These are phyloP conservation scores for Melanaphis sacchari DNA, from an alignment of 1,140 invertebrate species.

Conservation along the genomic window DNA sequence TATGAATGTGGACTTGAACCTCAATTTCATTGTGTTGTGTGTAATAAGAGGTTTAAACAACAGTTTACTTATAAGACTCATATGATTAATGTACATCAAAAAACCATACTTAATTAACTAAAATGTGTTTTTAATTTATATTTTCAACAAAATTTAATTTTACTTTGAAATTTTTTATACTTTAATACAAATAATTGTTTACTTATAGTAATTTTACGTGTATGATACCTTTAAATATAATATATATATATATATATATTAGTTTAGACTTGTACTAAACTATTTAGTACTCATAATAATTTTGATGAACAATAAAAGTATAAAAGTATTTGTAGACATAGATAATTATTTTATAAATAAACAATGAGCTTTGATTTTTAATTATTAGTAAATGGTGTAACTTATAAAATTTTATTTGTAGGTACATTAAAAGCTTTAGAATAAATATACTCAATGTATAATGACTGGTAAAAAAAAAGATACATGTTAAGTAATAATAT, in stretches of 20 bases:
- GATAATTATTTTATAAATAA: too few species aligned
- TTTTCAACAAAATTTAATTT: too few species aligned
- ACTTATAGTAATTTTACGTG: neutral
- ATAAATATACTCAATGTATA: neutral
- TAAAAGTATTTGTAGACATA: too few species aligned
- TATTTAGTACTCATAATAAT: too few species aligned
- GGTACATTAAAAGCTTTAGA: neutral
- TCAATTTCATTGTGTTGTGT: slow-evolving; percentile 66
- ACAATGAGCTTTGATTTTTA: neutral
- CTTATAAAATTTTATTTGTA: neutral
- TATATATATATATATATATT: too few species aligned
- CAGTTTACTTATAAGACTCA: slow-evolving; percentile 65
- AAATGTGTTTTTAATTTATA: neutral
- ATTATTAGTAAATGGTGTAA: neutral
- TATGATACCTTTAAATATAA: neutral
- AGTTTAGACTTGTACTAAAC: too few species aligned
- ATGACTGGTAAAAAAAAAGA: neutral
- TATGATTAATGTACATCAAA: slow-evolving; percentile 64
- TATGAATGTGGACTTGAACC: slow-evolving; percentile 59
- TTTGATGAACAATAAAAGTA: too few species aligned
- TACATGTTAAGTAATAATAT: neutral
- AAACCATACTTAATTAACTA: slow-evolving; percentile 60
- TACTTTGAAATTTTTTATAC: neutral
- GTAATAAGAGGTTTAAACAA: slow-evolving; percentile 62
- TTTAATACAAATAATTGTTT: neutral